phyloP scores from a whole-genome alignment of 2,113 vertebrate species.

The Ciconia stormi region DNA sequence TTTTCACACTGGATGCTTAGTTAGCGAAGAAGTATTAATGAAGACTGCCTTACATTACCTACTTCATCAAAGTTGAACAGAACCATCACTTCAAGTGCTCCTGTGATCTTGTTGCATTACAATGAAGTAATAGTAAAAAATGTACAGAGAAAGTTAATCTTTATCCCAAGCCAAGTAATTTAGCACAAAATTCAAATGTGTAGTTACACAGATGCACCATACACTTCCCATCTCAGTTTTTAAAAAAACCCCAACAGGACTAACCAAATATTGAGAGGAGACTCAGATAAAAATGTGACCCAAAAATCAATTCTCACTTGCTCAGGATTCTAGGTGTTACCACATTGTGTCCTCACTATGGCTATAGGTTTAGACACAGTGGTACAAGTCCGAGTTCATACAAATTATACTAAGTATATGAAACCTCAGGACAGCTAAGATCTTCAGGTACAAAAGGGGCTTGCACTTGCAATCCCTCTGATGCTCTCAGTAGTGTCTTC shows the following conservation, averaged over 20 bases:
- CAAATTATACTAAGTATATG: accelerated
- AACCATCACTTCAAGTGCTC: not conserved
- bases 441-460: not conserved
- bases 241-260: not conserved
- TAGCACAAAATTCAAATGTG: not conserved
- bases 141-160: not conserved
- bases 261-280: not conserved
- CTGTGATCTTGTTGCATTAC: not conserved
- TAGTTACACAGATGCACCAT: not conserved
- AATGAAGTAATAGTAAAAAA: not conserved
- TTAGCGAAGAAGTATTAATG: not conserved
- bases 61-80: not conserved
- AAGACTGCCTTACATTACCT: not conserved
- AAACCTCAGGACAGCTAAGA: not conserved
- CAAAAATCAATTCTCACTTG: not conserved
- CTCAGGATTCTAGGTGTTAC: not conserved
- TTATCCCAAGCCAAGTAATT: not conserved
- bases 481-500: not conserved
- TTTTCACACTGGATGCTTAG: not conserved
- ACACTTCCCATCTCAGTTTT: not conserved
- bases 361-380: not conserved
- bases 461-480: not conserved
- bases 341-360: too few species aligned
- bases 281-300: not conserved
- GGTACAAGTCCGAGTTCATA: not conserved